A percentile compares a stretch with the other conserved stretches of the same genome.
These are phyloP conservation scores for Boulengeromyrus knoepffleri DNA, from an alignment of 2,113 vertebrate genomes.

Conservation along the genomic window DNA sequence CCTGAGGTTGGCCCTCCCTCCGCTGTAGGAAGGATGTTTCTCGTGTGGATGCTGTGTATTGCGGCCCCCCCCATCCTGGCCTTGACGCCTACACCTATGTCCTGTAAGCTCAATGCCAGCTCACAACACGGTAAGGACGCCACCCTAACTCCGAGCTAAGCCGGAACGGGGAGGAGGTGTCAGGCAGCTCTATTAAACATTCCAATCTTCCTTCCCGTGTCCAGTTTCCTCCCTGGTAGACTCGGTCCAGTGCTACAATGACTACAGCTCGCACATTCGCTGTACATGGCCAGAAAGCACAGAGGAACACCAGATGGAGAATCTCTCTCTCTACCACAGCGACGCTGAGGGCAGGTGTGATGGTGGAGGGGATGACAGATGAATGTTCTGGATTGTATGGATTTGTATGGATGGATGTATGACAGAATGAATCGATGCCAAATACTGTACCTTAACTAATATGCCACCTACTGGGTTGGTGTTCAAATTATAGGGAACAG, in stretches of 20 bases:
- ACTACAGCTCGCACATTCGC: conserved; percentile 37
- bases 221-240: conserved; percentile 43
- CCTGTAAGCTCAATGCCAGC: conserved; percentile 16
- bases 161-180: neutral
- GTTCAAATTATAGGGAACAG: neutral
- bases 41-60: conserved; percentile 29
- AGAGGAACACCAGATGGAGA: neutral
- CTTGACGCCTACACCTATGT: neutral
- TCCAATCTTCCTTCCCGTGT: neutral
- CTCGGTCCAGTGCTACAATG: conserved; percentile 53
- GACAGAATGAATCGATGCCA: neutral
- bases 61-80: conserved; percentile 10
- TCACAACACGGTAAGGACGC: conserved; percentile 26
- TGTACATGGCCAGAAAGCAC: conserved; percentile 47
- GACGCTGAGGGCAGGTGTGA: neutral
- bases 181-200: neutral
- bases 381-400: neutral
- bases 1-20: neutral
- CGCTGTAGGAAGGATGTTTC: conserved; percentile 21
- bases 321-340: neutral
- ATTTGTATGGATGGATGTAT: neutral
- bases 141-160: neutral
- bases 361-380: neutral
- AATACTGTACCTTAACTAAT: neutral
- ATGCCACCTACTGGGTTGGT: neutral